Base-by-base conservation (phyloP, 2,113 vertebrate genomes). In the Tauraco erythrolophus region DNA sequence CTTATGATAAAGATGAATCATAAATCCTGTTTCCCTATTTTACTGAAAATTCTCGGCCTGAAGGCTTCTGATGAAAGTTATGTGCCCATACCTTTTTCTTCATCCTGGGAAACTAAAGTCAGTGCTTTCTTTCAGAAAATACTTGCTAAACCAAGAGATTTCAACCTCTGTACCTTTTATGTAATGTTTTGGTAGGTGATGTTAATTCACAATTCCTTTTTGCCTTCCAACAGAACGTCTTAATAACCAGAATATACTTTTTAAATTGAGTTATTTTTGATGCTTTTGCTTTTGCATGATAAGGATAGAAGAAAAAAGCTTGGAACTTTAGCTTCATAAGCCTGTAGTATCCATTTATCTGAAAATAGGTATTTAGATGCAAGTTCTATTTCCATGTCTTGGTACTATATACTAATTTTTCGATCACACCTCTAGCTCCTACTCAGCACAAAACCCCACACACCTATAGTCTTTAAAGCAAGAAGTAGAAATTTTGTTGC, bases 361-460 rank as follows among this genome's bases (percentile, higher is more conserved):
- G 35, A 35, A 14, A 83, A 56, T 35, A 79, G 13, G 17, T 22
- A 68, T 28, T 68, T 60, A 83, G 45, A 45, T 41, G 5, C 3
- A 58, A 41, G 8, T 65, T 82, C 61, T 86, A 31, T 58, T 76
- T 5, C 15, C 14, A 11, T 8, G 2, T 64, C 15, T 56, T 64
- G 14, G 2, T 56, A 39, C 4, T 53, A 19, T 14, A 25, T 41
- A 48, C 22, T 12, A 10, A 10, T 43, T 58, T 83, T 77, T 54
- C 10, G 43, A 19, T 35, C 72, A 64, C 6, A 50, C 9, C 1
- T 6, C 1, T 25, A 81, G 5, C 5, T 6, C 8, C 4, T 3
- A 33, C 17, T 4, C 48, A 60, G 35, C 6, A 77, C 6, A 72
- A 62, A 12, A 4, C 2, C 0, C 3, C 4, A 5, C 27, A 45